Percentiles rank a stretch among this genome's conserved stretches.
Evolutionary conservation across 2,797 vertebrate species (phyloP).

Genomic region (Nyctalus aviator): DNA sequence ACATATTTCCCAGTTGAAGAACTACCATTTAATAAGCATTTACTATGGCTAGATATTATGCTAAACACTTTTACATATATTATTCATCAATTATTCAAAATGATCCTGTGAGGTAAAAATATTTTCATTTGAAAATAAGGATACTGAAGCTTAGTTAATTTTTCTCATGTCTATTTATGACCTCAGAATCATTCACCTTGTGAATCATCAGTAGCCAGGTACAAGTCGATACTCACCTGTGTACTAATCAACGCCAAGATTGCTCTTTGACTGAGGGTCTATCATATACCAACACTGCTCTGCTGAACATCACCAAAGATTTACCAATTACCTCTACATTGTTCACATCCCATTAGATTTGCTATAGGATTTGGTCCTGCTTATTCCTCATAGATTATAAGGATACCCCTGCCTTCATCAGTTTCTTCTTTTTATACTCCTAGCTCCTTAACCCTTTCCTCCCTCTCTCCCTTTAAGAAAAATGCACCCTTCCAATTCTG

Average conservation of each 20-base stretch:
- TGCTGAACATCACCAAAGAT: not conserved
- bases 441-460: not conserved
- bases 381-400: not conserved
- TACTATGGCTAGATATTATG: not conserved
- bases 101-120: not conserved
- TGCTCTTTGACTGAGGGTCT: not conserved
- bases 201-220: not conserved
- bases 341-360: not conserved
- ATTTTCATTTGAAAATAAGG: not conserved
- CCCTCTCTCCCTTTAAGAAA: not conserved
- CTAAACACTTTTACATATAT: not conserved
- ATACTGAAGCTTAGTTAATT: not conserved
- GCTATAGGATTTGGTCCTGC: not conserved
- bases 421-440: not conserved
- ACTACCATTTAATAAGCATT: not conserved
- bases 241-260: not conserved
- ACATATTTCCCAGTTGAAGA: not conserved
- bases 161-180: not conserved
- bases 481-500: not conserved
- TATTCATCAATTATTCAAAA: not conserved
- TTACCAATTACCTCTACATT: not conserved
- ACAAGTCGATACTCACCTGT: not conserved
- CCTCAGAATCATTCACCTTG: not conserved
- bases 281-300: not conserved
- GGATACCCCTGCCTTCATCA: not conserved